Percentiles rank a stretch among this genome's conserved stretches.
These are phyloP conservation scores for Aptenodytes forsteri DNA, from an alignment of 2,113 vertebrate species.

Conservation along the genomic window DNA sequence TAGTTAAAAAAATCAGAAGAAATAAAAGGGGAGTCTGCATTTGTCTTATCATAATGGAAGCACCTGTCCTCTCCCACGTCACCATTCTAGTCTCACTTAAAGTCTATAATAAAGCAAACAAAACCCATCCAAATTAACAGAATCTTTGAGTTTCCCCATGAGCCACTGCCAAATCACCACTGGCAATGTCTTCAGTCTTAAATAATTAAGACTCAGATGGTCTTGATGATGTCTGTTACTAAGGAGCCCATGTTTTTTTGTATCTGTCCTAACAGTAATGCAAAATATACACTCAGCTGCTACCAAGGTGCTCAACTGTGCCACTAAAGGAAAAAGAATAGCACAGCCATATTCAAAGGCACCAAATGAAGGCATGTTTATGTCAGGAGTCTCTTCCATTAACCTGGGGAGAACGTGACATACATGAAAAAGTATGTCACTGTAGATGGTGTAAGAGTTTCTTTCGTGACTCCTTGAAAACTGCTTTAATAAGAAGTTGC, in stretches of 20 bases:
- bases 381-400: background rate
- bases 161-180: background rate
- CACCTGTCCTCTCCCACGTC: background rate
- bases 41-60: background rate
- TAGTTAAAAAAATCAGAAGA: background rate
- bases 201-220: background rate
- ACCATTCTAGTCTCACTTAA: background rate
- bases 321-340: background rate
- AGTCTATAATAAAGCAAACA: background rate
- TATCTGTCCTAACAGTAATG: background rate
- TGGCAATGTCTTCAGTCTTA: background rate
- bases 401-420: background rate
- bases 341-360: background rate
- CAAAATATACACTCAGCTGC: background rate
- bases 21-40: background rate
- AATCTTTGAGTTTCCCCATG: background rate
- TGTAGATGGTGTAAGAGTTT: background rate
- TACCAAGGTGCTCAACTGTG: background rate
- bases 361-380: background rate
- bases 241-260: background rate
- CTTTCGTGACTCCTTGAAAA: background rate
- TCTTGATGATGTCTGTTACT: background rate
- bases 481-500: background rate
- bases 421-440: background rate
- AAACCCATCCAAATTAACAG: background rate